A percentile compares a stretch with the other conserved stretches of the same genome.
These are phyloP conservation scores for Echinometra lucunter DNA, from an alignment of 53 echinoderm and acorn worm genomes.

Conservation along the genomic window DNA sequence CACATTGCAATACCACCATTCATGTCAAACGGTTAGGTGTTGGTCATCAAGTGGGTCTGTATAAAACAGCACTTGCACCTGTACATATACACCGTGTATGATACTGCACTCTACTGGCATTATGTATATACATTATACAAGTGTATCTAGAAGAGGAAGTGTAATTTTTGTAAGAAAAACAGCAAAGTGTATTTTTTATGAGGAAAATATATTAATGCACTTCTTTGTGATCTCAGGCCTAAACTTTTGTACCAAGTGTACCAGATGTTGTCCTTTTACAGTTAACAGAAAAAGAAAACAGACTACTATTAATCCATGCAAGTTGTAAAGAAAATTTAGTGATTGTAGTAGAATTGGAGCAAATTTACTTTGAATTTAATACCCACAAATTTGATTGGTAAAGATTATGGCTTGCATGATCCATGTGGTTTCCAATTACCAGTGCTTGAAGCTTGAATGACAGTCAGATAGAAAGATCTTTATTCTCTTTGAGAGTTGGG, in stretches of 20 bases:
- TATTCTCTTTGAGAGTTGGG: neutral
- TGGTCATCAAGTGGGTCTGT: neutral
- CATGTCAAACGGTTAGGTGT: neutral
- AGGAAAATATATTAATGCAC: neutral
- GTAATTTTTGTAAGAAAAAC: constrained; percentile 63
- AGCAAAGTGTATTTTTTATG: constrained; percentile 60
- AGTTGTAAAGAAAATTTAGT: neutral
- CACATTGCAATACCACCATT: constrained; percentile 11
- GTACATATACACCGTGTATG: constrained; percentile 26
- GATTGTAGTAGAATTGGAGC: neutral
- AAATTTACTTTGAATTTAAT: neutral
- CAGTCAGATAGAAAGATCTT: neutral
- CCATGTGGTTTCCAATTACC: neutral
- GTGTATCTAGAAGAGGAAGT: constrained; percentile 31
- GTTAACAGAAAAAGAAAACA: neutral
- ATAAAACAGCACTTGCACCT: neutral
- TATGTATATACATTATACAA: constrained; percentile 40
- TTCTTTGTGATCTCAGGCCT: constrained; percentile 60
- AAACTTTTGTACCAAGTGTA: constrained; percentile 45
- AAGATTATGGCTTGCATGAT: neutral
- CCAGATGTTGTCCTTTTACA: neutral
- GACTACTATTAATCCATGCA: neutral
- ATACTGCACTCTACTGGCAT: constrained; percentile 7
- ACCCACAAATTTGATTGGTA: neutral
- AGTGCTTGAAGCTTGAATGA: neutral